Conservation (phyloP, 2,113 vertebrate genomes). For the Paraplagusia blochii region DNA sequence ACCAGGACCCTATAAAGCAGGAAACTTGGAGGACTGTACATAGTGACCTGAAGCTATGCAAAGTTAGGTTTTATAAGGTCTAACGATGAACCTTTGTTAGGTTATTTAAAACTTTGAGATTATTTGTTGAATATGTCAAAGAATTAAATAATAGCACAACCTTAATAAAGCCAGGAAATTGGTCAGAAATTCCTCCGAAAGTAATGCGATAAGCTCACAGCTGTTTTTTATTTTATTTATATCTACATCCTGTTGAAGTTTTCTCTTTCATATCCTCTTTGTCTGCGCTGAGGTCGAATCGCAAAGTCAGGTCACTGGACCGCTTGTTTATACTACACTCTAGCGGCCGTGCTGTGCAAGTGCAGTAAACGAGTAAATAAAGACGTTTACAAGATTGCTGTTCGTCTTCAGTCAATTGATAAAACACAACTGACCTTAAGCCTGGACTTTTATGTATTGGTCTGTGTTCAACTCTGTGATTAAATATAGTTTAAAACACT, state of each 20-base stretch:
- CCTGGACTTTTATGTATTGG: too few species aligned
- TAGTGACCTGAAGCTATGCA: too few species aligned
- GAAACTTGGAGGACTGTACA: neutral
- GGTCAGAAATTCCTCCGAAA: too few species aligned
- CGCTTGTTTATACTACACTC: conserved; percentile 41
- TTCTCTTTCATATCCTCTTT: conserved; percentile 64
- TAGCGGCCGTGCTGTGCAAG: conserved; percentile 40
- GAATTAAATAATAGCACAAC: too few species aligned
- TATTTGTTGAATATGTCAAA: too few species aligned
- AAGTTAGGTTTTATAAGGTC: too few species aligned
- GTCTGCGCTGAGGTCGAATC: conserved; percentile 39
- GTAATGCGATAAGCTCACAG: too few species aligned
- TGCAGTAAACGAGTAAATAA: conserved; percentile 1
- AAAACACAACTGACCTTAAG: conserved; percentile 5
- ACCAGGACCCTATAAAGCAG: neutral
- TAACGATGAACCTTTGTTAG: too few species aligned
- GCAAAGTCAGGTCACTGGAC: neutral
- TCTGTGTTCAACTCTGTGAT: too few species aligned
- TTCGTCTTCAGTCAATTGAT: conserved; percentile 24
- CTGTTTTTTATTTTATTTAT: conserved; percentile 7
- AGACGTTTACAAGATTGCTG: neutral
- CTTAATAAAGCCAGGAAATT: too few species aligned
- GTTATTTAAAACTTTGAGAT: too few species aligned
- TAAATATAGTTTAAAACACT: too few species aligned
- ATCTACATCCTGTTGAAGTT: conserved; percentile 47